phyloP scores from a whole-genome alignment of 2,113 vertebrate species.

The Zapornia atra region DNA sequence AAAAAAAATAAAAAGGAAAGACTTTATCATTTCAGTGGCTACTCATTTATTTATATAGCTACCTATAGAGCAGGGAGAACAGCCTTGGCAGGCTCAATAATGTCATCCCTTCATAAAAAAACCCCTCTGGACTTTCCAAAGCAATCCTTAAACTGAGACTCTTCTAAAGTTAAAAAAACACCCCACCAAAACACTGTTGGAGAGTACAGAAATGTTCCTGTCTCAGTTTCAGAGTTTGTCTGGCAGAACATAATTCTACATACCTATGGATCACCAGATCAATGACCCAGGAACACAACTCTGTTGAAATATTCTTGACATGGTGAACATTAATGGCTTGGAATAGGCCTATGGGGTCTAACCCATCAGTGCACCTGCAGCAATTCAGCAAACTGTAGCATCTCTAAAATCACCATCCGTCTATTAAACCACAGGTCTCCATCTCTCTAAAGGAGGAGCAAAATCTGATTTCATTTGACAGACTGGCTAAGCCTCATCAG shows the following conservation, averaged over 20 bases:
- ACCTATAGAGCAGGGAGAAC: background rate
- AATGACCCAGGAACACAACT: constrained; percentile 28
- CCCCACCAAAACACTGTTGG: background rate
- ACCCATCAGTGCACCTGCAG: constrained; percentile 26
- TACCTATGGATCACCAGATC: constrained; percentile 30
- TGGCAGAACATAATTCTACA: background rate
- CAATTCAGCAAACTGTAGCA: constrained; percentile 3
- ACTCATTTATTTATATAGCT: background rate
- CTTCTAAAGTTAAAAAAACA: background rate
- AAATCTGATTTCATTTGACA: background rate
- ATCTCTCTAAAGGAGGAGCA: background rate
- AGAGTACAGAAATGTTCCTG: background rate
- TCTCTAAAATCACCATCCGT: background rate
- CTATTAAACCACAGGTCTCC: background rate
- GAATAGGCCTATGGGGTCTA: constrained; percentile 20
- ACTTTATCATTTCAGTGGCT: background rate
- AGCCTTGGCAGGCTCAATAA: background rate
- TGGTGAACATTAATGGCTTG: constrained; percentile 1
- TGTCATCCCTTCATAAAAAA: background rate
- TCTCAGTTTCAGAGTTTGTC: background rate
- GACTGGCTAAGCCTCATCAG: background rate
- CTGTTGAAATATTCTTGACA: constrained; percentile 41
- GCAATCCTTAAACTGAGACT: background rate
- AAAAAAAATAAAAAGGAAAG: background rate
- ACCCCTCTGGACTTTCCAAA: background rate